Conservation (phyloP, 2,888 invertebrate genomes). For the Oasisia sp. region DNA sequence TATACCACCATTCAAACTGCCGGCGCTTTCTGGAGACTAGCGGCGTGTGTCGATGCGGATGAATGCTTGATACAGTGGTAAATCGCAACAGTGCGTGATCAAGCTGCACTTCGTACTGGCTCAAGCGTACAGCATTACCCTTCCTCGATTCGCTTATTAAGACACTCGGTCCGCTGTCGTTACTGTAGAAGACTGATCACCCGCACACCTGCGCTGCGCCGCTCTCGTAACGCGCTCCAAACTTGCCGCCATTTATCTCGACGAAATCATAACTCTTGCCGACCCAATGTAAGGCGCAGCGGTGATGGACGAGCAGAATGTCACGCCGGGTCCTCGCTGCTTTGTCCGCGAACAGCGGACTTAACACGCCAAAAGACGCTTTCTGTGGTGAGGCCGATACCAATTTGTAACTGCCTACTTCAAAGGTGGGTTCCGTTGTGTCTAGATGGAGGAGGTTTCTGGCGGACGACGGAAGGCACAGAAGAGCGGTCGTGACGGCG, state of each 20-base stretch:
- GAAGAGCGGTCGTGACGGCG: neutral
- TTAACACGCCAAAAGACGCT: neutral
- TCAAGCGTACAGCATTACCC: neutral
- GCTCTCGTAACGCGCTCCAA: neutral
- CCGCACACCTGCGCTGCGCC: neutral
- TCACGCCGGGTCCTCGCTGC: neutral
- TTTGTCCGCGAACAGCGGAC: neutral
- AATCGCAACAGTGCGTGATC: neutral
- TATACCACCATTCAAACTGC: too few species aligned
- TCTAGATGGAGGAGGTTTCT: neutral
- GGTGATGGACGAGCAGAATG: neutral
- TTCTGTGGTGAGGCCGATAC: conserved; percentile 4
- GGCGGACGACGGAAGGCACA: neutral
- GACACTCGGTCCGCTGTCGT: neutral
- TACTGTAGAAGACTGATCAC: neutral
- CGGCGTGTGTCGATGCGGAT: too few species aligned
- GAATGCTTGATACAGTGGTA: too few species aligned
- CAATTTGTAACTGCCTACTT: conserved; percentile 17
- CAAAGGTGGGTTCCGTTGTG: neutral
- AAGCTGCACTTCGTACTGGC: neutral
- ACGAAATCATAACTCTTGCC: neutral
- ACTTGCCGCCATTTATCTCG: neutral
- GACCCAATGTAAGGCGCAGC: neutral
- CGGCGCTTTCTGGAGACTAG: too few species aligned
- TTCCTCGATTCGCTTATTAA: neutral